phyloP scores from a whole-genome alignment of 2,113 vertebrate species.

The Eudorcas thomsonii region DNA sequence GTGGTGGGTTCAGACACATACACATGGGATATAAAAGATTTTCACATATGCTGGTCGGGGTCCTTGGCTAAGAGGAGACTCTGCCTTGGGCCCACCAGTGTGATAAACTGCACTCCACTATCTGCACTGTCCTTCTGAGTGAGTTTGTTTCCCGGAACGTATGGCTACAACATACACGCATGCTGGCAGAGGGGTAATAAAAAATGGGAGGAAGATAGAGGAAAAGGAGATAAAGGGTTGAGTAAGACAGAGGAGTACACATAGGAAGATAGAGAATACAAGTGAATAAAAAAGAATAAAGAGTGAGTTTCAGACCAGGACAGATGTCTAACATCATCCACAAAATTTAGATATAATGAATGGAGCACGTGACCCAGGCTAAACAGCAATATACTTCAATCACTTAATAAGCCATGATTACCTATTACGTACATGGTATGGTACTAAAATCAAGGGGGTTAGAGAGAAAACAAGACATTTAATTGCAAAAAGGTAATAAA shows the following conservation, averaged over 20 bases:
- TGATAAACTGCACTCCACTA: no score
- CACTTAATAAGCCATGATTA: constrained; percentile 23
- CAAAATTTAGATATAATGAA: constrained; percentile 24
- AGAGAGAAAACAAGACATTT: constrained; percentile 18
- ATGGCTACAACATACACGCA: not conserved
- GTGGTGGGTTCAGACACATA: no score
- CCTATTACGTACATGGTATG: not conserved
- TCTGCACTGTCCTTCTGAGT: no score
- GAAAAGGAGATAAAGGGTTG: not conserved
- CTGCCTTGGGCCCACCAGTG: no score
- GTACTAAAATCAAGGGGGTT: not conserved
- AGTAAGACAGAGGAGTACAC: not conserved
- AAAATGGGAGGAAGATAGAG: not conserved
- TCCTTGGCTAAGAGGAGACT: no score
- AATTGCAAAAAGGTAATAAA: constrained; percentile 22
- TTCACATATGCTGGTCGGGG: no score
- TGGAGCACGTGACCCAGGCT: not conserved
- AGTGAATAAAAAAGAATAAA: not conserved
- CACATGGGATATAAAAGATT: no score
- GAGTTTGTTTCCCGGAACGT: no score
- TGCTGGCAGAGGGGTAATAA: not conserved
- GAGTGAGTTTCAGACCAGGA: not conserved
- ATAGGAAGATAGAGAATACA: not conserved
- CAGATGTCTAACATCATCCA: not conserved
- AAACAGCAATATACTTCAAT: not conserved